A percentile compares a stretch with the other conserved stretches of the same genome.
phyloP scores from a whole-genome alignment of 2,797 vertebrate genomes.

The Alca torda region DNA sequence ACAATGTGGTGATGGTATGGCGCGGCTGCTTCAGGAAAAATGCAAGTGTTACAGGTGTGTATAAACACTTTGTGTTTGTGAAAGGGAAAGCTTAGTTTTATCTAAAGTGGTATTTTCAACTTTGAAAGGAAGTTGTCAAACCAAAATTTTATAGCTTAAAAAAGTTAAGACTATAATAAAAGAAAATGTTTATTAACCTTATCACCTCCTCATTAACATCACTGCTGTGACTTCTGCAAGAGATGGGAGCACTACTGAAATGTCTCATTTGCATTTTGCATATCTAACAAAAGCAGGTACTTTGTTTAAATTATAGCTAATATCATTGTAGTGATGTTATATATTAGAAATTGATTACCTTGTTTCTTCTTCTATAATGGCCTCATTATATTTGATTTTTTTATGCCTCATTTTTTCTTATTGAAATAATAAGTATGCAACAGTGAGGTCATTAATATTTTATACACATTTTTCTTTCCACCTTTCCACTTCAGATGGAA shows the following conservation, averaged over 20 bases:
- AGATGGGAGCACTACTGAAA: conserved; percentile 52
- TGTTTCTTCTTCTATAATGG: conserved; percentile 67
- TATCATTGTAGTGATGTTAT: conserved; percentile 51
- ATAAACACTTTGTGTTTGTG: background rate
- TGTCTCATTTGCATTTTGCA: conserved; percentile 74
- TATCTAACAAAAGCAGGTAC: conserved; percentile 53
- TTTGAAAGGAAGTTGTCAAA: conserved; percentile 6
- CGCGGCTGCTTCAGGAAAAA: background rate
- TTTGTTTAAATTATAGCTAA: conserved; percentile 72
- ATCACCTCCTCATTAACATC: conserved; percentile 54
- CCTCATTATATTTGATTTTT: conserved; percentile 68
- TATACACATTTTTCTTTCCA: conserved; percentile 52
- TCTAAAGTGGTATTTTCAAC: background rate
- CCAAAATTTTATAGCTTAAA: background rate
- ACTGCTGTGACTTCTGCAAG: conserved; percentile 34
- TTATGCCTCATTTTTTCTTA: conserved; percentile 39
- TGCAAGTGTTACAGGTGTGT: background rate
- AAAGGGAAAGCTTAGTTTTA: background rate
- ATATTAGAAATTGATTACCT: conserved; percentile 73
- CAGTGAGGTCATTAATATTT: conserved; percentile 53
- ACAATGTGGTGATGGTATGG: background rate
- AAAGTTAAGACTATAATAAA: conserved; percentile 34
- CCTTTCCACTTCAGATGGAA: conserved; percentile 52
- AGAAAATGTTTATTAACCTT: conserved; percentile 66
- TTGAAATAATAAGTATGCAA: conserved; percentile 53